Conservation (phyloP, 2,797 vertebrate genomes). For the Vireo griseus region DNA sequence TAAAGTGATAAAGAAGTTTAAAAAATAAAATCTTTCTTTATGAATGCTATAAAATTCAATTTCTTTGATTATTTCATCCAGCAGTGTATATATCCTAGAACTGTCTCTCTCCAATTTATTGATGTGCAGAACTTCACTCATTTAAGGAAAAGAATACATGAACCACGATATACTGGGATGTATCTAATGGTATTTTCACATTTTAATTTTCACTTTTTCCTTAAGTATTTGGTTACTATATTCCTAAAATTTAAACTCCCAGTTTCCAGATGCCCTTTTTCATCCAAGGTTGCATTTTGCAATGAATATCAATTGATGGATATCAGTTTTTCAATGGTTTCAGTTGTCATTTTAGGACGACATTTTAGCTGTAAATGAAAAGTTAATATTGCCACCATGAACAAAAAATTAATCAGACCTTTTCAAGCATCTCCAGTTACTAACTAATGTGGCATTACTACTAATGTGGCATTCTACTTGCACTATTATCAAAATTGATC, state of each 20-base stretch:
- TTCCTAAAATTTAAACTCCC: background rate
- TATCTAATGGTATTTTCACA: background rate
- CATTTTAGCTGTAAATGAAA: background rate
- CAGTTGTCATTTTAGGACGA: background rate
- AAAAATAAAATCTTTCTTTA: no score
- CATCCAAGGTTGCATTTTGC: background rate
- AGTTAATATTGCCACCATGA: background rate
- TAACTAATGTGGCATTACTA: background rate
- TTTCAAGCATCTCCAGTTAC: background rate
- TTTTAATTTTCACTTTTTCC: background rate
- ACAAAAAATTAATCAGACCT: background rate
- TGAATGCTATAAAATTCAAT: background rate
- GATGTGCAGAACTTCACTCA: background rate
- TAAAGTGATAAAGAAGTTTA: background rate
- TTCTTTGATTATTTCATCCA: background rate
- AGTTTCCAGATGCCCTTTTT: background rate
- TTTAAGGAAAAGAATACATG: background rate
- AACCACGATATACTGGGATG: background rate
- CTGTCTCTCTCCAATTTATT: background rate
- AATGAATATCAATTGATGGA: background rate
- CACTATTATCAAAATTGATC: background rate
- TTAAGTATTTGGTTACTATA: background rate
- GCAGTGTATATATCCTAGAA: background rate
- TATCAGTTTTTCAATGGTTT: background rate
- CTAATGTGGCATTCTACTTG: background rate